Evolutionary conservation across 2,797 vertebrate genomes (phyloP), one percentile per base, ranked within the genome.

Genomic region (Lindbergichthys nudifrons): DNA sequence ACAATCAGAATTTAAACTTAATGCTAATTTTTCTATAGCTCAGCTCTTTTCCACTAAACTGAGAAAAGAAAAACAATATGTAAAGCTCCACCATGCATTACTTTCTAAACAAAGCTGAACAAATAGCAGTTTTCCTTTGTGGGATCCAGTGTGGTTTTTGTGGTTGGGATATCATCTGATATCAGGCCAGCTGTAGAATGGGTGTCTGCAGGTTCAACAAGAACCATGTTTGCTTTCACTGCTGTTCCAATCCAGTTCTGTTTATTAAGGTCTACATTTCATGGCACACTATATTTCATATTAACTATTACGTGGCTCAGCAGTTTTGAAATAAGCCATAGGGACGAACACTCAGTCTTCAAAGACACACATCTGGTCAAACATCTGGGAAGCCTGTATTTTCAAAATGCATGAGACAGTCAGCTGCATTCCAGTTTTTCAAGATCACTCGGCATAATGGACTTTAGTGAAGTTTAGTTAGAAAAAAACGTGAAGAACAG

Each of bases 101-200:
- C 56, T 52, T 51, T 56, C 26, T 60, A 39, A 65, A 73, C 53
- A 78, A 75, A 78, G 81, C 80, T 81, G 78, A 73, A 61, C 53
- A 83, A 86, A 82, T 19, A 86, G 14, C 23, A 32, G 11, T 64
- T 82, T 76, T 65, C 43, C 54, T 72, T 56, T 63, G 63, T 71
- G 75, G 60, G 67, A 48, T 52, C 39, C 50, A 10, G 14, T 56
- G 50, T 68, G 66, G 47, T 7, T 63, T 79, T 50, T 54, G 59
- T 67, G 70, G 62, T 42, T 23, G 6, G 19, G 43, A 78, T 46
- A 75, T 75, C 3, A 62, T 80, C 72, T 65, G 68, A 71, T 71
- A 82, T 77, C 51, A 64, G 52, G 45, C 21, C 62, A 63, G 61
- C 74, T 59, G 61, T 2, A 48, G 68, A 54, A 47, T 12, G 32